Base-by-base conservation (phyloP, 2,113 vertebrate species). In the Saccopteryx leptura region DNA sequence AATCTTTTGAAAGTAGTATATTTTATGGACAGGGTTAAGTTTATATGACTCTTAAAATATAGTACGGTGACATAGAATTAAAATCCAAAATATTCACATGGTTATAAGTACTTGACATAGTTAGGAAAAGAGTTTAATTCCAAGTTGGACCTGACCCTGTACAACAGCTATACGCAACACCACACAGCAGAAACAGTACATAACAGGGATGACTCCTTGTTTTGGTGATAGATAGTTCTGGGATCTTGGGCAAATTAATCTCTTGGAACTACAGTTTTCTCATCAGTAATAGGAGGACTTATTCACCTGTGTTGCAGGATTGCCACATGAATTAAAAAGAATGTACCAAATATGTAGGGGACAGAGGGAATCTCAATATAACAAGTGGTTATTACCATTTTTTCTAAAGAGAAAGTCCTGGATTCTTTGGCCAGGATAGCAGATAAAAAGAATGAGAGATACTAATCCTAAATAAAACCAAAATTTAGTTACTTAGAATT, bases 321-420 rank as follows among this genome's bases (percentile, higher is more conserved):
- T 95, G 60, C 46, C 31, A 14, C 56, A 90, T 90, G 58, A 92
- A 86, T 95, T 84, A 56, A 93, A 96, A 96, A 87, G 72, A 75
- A 88, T 91, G 11, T 78, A 83, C 54, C 12, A 60, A 72, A 90
- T 13, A 78, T 61, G 28, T 21, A 86, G 26, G 3, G 56, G 9
- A 82, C 54, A 81, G 50, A 88, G 8, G 14, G 33, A 13, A 28
- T 9, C 31, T 50, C 24, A 94, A 46, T 87, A 92, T 71, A 83
- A 91, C 2, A 84, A 88, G 23, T 68, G 18, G 33, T 31, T 52
- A 72, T 87, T 80, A 63, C 9, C 65, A 2, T 33, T 71, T 17
- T 74, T 89, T 24, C 52, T 75, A 9, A 85, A 60, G 61, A 65
- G 31, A 81, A 93, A 95, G 28, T 11, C 21, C 7, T 52, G 24